phyloP scores from a whole-genome alignment of 2,113 vertebrate species.

The Festucalex cinctus region DNA sequence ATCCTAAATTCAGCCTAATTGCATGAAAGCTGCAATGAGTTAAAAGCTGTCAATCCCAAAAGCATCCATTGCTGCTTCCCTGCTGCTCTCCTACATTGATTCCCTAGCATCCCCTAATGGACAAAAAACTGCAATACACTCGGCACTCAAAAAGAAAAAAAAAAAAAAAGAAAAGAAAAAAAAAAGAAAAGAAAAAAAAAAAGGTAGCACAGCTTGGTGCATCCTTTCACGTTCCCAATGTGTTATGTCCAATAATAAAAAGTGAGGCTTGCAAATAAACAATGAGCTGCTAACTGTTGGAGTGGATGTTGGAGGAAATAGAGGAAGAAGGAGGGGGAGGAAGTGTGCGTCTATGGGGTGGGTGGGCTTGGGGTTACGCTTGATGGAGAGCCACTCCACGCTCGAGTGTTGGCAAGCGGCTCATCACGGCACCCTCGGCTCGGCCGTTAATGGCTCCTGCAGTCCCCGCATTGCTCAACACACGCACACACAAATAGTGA shows the following conservation, averaged over 20 bases:
- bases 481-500: not conserved
- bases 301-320: conserved; percentile 36
- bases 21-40: not conserved
- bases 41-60: conserved; percentile 8
- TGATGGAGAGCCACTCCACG: conserved; percentile 53
- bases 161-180: no score
- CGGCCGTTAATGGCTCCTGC: conserved; percentile 19
- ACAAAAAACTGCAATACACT: conserved; percentile 57
- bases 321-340: conserved; percentile 11
- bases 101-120: conserved; percentile 70
- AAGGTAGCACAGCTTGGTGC: not conserved
- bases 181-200: not conserved
- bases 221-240: not conserved
- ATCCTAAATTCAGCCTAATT: no score
- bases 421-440: conserved; percentile 50
- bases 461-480: conserved; percentile 12
- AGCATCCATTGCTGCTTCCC: conserved; percentile 15
- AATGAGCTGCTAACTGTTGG: conserved; percentile 8
- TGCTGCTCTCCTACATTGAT: conserved; percentile 52
- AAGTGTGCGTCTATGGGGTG: not conserved
- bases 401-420: conserved; percentile 44
- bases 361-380: conserved; percentile 18
- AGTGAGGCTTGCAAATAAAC: not conserved
- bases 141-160: not conserved
- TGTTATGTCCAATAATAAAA: not conserved